Evolutionary conservation across 92 coral and sea anemone species (phyloP).

Genomic region (Pocillopora meandrina): DNA sequence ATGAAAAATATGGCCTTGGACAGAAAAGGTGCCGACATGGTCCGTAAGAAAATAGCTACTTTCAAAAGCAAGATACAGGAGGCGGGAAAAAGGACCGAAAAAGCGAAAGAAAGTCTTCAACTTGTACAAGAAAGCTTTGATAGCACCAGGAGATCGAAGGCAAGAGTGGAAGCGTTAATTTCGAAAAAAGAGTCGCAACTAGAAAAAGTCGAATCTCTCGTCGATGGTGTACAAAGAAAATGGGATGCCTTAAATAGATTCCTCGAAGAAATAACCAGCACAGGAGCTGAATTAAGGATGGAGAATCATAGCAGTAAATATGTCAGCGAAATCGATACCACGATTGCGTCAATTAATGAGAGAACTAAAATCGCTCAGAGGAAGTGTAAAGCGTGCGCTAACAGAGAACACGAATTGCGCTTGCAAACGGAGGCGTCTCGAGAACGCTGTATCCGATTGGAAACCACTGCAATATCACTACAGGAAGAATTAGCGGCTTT

Average conservation of each 20-base stretch:
- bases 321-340: conserved; percentile 7
- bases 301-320: background rate
- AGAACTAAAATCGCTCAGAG: conserved; percentile 31
- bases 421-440: background rate
- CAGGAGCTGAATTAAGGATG: background rate
- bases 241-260: conserved; percentile 26
- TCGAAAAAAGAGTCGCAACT: conserved; percentile 37
- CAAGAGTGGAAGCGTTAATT: conserved; percentile 30
- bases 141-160: conserved; percentile 5
- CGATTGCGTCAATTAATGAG: conserved; percentile 35
- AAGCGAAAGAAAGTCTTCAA: conserved; percentile 9
- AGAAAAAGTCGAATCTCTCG: conserved; percentile 27
- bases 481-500: conserved; percentile 17
- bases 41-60: conserved; percentile 23
- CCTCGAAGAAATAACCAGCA: conserved; percentile 9
- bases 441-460: background rate
- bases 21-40: background rate
- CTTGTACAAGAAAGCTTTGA: conserved; percentile 9
- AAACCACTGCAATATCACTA: background rate
- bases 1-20: conserved; percentile 11
- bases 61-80: conserved; percentile 20
- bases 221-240: conserved; percentile 2
- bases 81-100: conserved; percentile 6
- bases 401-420: conserved; percentile 30
- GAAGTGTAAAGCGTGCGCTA: conserved; percentile 43